Evolutionary conservation across 1,140 invertebrate species (phyloP).

Genomic region (Teleopsis dalmanni): DNA sequence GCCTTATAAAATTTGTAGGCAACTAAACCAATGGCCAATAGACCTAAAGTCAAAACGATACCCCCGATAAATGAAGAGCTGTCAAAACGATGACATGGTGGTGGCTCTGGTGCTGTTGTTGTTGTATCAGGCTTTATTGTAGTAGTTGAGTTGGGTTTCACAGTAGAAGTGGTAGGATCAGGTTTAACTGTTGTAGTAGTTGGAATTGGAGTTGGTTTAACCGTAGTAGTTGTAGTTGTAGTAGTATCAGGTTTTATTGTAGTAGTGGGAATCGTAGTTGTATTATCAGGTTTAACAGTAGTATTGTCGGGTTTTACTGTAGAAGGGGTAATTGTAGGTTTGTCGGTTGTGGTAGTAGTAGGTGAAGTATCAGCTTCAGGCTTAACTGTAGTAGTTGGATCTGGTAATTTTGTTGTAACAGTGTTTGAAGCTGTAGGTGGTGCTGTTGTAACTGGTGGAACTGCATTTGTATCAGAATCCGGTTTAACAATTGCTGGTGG

Average conservation of each 20-base stretch:
- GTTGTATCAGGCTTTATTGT: conserved; percentile 27
- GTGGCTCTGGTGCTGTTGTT: conserved; percentile 17
- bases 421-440: no score
- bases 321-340: conserved; percentile 8
- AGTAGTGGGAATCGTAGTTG: conserved; percentile 2
- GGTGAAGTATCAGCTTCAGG: background rate
- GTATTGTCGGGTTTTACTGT: background rate
- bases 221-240: conserved; percentile 10
- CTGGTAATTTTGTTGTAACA: background rate
- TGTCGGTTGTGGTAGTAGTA: background rate
- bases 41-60: conserved; percentile 63
- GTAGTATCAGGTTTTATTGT: conserved; percentile 10
- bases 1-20: conserved; percentile 76
- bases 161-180: conserved; percentile 22
- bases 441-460: no score
- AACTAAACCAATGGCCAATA: conserved; percentile 67
- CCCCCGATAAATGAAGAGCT: conserved; percentile 67
- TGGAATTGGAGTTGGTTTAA: conserved; percentile 18
- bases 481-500: no score
- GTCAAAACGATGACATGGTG: conserved; percentile 44
- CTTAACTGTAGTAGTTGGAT: background rate
- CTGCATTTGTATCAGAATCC: no score
- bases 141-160: conserved; percentile 23
- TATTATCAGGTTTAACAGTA: conserved; percentile 7
- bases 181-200: conserved; percentile 19